Base-by-base conservation (phyloP, 2,888 invertebrate genomes). In the Quadroppia sp. region DNA sequence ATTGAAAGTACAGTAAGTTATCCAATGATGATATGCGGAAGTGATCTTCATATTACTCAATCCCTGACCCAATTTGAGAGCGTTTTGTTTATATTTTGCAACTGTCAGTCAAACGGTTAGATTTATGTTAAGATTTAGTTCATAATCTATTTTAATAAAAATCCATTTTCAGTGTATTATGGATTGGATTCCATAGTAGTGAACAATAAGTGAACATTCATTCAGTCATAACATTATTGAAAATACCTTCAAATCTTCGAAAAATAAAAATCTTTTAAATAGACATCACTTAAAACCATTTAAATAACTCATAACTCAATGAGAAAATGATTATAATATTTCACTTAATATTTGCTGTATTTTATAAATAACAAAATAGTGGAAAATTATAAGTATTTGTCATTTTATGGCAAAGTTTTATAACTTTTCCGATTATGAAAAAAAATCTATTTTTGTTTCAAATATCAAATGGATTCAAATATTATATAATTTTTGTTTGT, bases 21-120 rank as follows among this genome's bases (percentile, higher is more conserved):
- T 30, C 28, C 61, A 30, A 61, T 61, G 61, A 61, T 61, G 61
- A 61, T 3, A 61, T 61, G 61, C 61, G 61, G 61, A 61, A 61
- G 61, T 61, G 61, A 61, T 61, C 61, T 61, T 61, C 61, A 61
- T 36, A 30, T 61, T 32, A 53, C 53, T 7, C 53, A 53, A 53
- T 53, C 61, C 61, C 32, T 61, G 61, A 61, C 61, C 61, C 17
- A 61, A 32, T 61, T 61, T 30, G 28, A 30, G 30, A 32, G 28
- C 23, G 4, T 61, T 61, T 61, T 61, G 61, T 61, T 61, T 61
- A 61, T 61, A 61, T 61, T 61, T 61, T 56, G 6, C 61, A 30
- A 13, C 32, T 61, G 32, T 61, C 32, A 61, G 1, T 28, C 61
- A 53, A 53, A 53, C 53, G 36, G 1, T 53, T n/a, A 53, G 23